Base-by-base conservation (phyloP, 2,797 vertebrate species). In the Etheostoma nigrum region DNA sequence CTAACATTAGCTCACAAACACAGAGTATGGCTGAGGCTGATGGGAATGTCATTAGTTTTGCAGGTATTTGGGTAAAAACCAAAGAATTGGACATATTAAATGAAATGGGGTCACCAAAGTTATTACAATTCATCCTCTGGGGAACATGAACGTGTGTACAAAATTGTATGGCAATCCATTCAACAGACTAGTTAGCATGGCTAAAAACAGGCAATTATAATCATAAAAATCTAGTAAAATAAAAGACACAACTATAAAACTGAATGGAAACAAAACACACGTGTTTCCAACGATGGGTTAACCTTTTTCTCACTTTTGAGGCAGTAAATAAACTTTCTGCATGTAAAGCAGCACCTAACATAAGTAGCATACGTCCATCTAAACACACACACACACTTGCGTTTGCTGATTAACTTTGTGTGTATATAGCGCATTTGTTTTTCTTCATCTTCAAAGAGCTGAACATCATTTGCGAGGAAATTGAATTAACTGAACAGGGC, bases 401-500 rank as follows among this genome's bases (percentile, higher is more conserved):
- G 45, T 49, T 65, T 27, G 2, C 5, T 55, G 19, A 52, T 71
- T 78, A 36, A 42, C 67, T 60, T 49, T 54, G 3, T 54, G 18
- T 57, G 42, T 67, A 19, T 49, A 36, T 44, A 44, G 10, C 44
- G 55, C 14, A 63, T 63, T 72, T 23, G 8, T 49, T 60, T 57
- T 47, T 42, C 54, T 59, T 59, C 3, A 74, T 62, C 69, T 68
- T 53, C 27, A 72, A 72, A 78, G 40, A 67, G 59, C 68, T 53
- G 23, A 69, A 74, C 42, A 70, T 42, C 27, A 58, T 79, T 78
- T 70, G 30, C 7, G n/a, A 23, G 30, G 62, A 87, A 52, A 82
- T 64, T 80, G 57, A 71, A 83, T 75, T 82, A 49, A 54, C 18
- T 52, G 55, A 77, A 80, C 59, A 77, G 65, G 30, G 61, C 48